Base-by-base conservation (phyloP, 1,140 invertebrate species). In the Aphelenchoides fujianensis region DNA sequence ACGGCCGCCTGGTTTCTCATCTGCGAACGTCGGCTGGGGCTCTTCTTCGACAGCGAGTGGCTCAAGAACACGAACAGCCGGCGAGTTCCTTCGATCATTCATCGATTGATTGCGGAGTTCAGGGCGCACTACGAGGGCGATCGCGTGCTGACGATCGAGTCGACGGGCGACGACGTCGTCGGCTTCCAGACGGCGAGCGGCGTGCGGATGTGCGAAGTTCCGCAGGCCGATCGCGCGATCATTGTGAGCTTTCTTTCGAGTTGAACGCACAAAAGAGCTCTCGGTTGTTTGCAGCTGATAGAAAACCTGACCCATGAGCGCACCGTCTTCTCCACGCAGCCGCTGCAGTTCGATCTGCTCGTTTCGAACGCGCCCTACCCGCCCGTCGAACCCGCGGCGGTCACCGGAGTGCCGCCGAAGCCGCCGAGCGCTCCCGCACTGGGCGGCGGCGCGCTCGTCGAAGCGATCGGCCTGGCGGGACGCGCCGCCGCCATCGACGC, bases 241-340 rank as follows among this genome's bases (percentile, higher is more conserved):
- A 35, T 66, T 1, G 63, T 66, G 31, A 36, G 32, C 31, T 66
- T 66, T 31, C 1, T 16, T 12, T 32, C 31, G 16, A 16, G 16
- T 34, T 66, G 41, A 59, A 30, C 55, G 19, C 41, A 48, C 41
- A 12, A 48, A 5, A 59, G 1, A 12, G n/a, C 23, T 66, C 53
- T 64, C 16, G 53, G 63, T 3, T 66, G 1, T 61, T 61, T 61
- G 1, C 16, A 61, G 57, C 3, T n/a, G n/a, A n/a, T 61, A 2
- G 36, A 35, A 31, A 66, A 66, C 32, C 36, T 66, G 63, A 66
- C 63, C 31, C 63, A 66, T 36, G 63, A 66, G 3, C 63, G 63
- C n/a, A 66, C 63, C 28, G 63, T 66, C 1, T 66, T 66, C 31
- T 34, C 36, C 0, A 66, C 63, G 37, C 63, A 66, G 53, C 12